phyloP scores from a whole-genome alignment of 2,888 invertebrate species.

The Brachynemurus nebulosus region DNA sequence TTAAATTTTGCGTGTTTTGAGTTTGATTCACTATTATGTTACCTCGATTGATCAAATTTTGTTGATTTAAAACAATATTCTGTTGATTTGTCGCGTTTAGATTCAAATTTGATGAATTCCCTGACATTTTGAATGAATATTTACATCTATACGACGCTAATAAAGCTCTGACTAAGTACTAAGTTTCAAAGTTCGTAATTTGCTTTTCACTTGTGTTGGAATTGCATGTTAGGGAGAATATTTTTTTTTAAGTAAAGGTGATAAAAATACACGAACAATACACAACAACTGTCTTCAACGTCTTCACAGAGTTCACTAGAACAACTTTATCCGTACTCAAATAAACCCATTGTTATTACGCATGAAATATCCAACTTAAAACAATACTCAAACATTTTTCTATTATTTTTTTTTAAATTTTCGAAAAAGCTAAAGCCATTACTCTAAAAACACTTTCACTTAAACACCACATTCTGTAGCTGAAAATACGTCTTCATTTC shows the following conservation, averaged over 20 bases:
- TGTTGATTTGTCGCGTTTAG: slow-evolving; percentile 10
- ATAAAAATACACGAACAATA: too few species aligned
- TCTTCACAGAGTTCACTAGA: too few species aligned
- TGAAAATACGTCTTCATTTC: neutral
- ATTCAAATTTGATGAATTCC: slow-evolving; percentile 9
- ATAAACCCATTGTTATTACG: slow-evolving; percentile 30
- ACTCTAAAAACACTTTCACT: neutral
- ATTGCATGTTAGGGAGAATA: neutral
- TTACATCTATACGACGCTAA: too few species aligned
- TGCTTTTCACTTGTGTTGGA: neutral
- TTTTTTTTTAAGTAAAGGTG: too few species aligned
- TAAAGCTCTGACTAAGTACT: too few species aligned
- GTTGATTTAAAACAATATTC: slow-evolving; percentile 10
- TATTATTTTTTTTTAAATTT: neutral
- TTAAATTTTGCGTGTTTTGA: slow-evolving; percentile 11
- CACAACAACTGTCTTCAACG: too few species aligned
- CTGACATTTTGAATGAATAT: slow-evolving; percentile 7
- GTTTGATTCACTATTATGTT: slow-evolving; percentile 11
- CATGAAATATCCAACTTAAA: slow-evolving; percentile 3
- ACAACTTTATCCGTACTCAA: slow-evolving; percentile 31
- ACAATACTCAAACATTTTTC: slow-evolving; percentile 2
- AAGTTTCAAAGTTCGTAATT: neutral
- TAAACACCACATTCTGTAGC: neutral
- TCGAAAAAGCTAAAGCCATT: neutral
- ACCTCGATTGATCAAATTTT: slow-evolving; percentile 9